A percentile compares a stretch with the other conserved stretches of the same genome.
These are phyloP conservation scores for Neomorphus geoffroyi DNA, from an alignment of 2,797 vertebrate genomes.

Conservation along the genomic window DNA sequence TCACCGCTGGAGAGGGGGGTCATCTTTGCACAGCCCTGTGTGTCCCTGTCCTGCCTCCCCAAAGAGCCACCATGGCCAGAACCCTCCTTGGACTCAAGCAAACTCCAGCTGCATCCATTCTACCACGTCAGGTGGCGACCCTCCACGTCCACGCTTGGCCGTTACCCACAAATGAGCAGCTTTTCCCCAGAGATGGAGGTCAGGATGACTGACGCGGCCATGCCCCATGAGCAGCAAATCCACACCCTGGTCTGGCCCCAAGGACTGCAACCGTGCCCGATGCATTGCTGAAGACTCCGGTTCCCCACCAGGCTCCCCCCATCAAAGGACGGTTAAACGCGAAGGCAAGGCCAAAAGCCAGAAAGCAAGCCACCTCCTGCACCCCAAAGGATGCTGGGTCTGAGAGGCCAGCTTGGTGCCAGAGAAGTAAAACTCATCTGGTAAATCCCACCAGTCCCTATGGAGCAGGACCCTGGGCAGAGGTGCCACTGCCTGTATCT, in stretches of 20 bases:
- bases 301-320: fast-evolving
- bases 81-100: background rate
- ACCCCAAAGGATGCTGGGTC: fast-evolving
- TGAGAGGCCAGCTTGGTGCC: fast-evolving
- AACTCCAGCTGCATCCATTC: background rate
- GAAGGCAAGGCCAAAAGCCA: background rate
- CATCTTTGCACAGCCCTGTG: background rate
- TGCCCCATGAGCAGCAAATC: background rate
- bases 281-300: fast-evolving
- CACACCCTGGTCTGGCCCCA: fast-evolving
- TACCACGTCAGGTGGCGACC: background rate
- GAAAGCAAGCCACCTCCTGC: background rate
- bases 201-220: background rate
- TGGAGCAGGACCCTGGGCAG: background rate
- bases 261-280: fast-evolving
- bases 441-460: fast-evolving
- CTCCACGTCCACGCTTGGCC: background rate
- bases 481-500: background rate
- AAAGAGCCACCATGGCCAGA: background rate
- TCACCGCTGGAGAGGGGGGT: background rate
- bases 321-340: background rate
- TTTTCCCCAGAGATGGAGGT: background rate
- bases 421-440: background rate
- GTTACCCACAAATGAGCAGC: background rate
- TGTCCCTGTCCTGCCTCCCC: background rate